Base-by-base conservation (phyloP, 2,888 invertebrate species). In the Saturnia japonica region DNA sequence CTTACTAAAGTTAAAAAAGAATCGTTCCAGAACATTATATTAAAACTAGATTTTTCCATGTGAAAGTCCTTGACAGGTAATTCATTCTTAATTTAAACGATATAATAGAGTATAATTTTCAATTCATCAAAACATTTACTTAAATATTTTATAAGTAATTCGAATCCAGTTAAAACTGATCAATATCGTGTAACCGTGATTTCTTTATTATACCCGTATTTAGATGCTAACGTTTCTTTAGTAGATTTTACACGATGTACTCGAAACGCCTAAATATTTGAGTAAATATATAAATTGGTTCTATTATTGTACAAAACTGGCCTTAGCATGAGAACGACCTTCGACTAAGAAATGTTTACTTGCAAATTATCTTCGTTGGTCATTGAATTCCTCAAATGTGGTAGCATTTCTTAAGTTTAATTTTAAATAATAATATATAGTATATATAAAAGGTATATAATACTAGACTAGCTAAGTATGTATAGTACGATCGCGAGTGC, bases 151-250 rank as follows among this genome's bases (percentile, higher is more conserved):
- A 60, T 64, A 40, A 40, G 64, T 40, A 40, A 40, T 11, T 64
- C 19, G 40, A 64, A 64, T 64, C 64, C 40, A 40, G 64, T 64
- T 64, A 40, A n/a, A 64, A 64, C 64, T 64, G 19, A 64, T 19
- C 40, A 19, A 64, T 19, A 40, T 64, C 64, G n/a, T 64, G 64
- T 40, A n/a, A 40, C 40, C 64, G 40, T 40, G 64, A 64, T n/a
- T 64, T 40, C 4, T 64, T 64, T 19, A 40, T 64, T 64, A 40
- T 6, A 19, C 8, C 40, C 64, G n/a, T 64, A 64, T 40, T 64
- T 64, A 64, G 40, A n/a, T 22, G 40, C 34, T 40, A 40, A 40
- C 40, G 11, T 64, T 64, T 40, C 19, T 40, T 40, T 19, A 64
- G 62, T 64, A n/a, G 40, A n/a, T 40, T 64, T 40, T 40, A 64